These are phyloP conservation scores for Parazoanthus swiftii DNA, from an alignment of 92 coral and sea anemone species.

Conservation along the genomic window DNA sequence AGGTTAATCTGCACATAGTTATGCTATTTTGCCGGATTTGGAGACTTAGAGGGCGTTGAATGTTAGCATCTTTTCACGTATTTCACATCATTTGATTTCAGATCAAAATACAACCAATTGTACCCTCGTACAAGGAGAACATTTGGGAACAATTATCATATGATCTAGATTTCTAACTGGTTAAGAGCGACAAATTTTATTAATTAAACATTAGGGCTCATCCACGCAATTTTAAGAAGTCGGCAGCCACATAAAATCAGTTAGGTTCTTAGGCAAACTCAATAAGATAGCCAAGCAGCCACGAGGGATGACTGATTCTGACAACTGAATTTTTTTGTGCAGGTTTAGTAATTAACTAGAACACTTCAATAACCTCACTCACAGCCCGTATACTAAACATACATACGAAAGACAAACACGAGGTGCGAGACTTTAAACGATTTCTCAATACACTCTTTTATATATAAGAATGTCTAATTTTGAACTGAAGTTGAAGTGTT, in stretches of 20 bases:
- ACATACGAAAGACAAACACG: neutral
- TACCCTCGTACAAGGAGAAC: neutral
- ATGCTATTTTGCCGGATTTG: neutral
- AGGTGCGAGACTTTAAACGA: too few relatives aligned
- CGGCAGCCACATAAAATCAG: neutral
- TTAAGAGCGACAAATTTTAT: neutral
- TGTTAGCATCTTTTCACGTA: neutral
- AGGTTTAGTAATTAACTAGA: neutral
- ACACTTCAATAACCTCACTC: neutral
- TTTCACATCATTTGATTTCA: neutral
- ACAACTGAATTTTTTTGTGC: neutral
- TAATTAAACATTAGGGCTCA: too few relatives aligned
- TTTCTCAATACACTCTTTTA: neutral
- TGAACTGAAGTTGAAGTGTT: too few relatives aligned
- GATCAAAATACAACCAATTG: neutral
- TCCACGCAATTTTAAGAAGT: neutral
- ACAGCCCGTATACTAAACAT: neutral
- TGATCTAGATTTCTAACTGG: neutral
- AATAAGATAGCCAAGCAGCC: constrained; percentile 5
- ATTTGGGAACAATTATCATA: neutral
- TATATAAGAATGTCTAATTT: too few relatives aligned
- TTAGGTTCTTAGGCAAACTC: neutral
- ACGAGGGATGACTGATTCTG: neutral
- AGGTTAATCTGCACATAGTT: too few relatives aligned
- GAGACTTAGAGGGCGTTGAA: too few relatives aligned